These are phyloP conservation scores for Platysteira castanea DNA, from an alignment of 2,113 vertebrate genomes.

Conservation along the genomic window DNA sequence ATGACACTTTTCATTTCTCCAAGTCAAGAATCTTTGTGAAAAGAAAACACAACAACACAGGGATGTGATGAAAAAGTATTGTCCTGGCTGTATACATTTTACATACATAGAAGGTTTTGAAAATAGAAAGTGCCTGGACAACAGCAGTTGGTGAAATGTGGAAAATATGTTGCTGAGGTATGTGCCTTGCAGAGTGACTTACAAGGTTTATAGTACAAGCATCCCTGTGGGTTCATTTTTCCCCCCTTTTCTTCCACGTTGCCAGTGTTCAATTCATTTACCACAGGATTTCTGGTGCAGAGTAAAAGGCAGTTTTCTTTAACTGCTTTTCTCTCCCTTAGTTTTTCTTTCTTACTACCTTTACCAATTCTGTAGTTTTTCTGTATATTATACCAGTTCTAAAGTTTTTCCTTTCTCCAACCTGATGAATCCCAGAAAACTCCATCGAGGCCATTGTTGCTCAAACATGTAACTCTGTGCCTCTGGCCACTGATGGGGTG, in stretches of 20 bases:
- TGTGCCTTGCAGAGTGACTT: conserved; percentile 36
- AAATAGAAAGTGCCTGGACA: conserved; percentile 29
- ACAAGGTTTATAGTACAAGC: conserved; percentile 25
- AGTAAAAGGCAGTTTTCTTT: not conserved
- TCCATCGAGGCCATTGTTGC: not conserved
- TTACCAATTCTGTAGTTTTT: not conserved
- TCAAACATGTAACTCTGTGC: not conserved
- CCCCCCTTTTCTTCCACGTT: conserved; percentile 21
- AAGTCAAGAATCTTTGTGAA: conserved; percentile 18
- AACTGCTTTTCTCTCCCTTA: not conserved
- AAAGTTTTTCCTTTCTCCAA: not conserved
- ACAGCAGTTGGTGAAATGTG: conserved; percentile 33
- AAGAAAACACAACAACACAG: not conserved
- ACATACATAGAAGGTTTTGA: conserved; percentile 51
- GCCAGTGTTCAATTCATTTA: not conserved
- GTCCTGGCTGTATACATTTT: not conserved
- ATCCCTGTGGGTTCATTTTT: not conserved
- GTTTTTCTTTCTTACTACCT: not conserved
- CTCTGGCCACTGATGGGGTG: not conserved
- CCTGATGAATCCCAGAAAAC: not conserved
- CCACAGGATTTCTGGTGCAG: not conserved
- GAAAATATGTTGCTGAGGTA: conserved; percentile 42
- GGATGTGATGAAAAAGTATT: not conserved
- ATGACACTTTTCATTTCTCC: not conserved
- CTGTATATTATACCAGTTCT: not conserved